phyloP scores from a whole-genome alignment of 1,140 invertebrate genomes.

The Eueides isabella region DNA sequence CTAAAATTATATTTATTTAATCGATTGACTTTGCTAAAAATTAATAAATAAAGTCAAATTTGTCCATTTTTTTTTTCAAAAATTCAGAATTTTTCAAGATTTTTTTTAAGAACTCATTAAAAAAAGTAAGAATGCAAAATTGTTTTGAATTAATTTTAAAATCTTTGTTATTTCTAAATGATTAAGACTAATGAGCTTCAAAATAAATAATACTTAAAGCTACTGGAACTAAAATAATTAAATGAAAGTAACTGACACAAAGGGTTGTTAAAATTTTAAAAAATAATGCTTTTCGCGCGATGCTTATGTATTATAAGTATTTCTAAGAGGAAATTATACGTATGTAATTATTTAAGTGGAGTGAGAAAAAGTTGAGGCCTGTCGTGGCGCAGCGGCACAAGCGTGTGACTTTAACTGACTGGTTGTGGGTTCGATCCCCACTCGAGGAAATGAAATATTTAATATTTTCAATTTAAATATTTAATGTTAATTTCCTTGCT shows the following conservation, averaged over 20 bases:
- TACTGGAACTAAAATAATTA: background rate
- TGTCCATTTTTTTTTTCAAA: background rate
- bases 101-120: background rate
- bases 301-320: background rate
- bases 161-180: background rate
- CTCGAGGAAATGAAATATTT: no score
- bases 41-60: background rate
- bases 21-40: background rate
- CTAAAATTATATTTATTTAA: background rate
- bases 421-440: no score
- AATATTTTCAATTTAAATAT: no score
- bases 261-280: background rate
- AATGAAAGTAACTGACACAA: background rate
- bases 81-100: background rate
- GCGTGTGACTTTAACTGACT: no score
- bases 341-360: background rate
- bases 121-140: background rate
- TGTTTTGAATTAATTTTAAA: no score
- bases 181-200: constrained; percentile 12
- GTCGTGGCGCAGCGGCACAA: no score
- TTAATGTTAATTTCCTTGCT: no score
- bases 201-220: background rate
- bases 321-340: background rate
- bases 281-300: constrained; percentile 2
- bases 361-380: no score